These are phyloP conservation scores for Delia radicum DNA, from an alignment of 1,140 invertebrate genomes.

Conservation along the genomic window DNA sequence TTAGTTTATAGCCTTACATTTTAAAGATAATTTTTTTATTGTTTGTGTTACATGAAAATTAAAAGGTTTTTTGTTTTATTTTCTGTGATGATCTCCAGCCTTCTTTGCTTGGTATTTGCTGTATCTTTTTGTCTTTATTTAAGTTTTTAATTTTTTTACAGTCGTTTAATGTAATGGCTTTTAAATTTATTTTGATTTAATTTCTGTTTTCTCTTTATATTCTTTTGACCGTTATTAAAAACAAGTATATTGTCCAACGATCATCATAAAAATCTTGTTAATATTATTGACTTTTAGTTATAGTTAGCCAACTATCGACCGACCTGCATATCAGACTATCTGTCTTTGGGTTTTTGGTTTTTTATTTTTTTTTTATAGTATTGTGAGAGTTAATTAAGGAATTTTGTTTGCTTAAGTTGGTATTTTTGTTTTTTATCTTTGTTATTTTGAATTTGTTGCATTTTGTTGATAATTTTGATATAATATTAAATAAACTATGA, in stretches of 20 bases:
- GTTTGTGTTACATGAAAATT: neutral
- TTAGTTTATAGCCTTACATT: neutral
- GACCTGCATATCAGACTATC: neutral
- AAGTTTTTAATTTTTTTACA: neutral
- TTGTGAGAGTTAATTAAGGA: neutral
- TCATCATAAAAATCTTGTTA: conserved; percentile 18
- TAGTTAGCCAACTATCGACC: neutral
- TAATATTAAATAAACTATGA: no score
- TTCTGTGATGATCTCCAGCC: neutral
- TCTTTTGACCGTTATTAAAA: neutral
- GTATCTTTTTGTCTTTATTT: neutral
- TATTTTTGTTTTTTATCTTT: no score
- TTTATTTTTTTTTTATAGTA: neutral
- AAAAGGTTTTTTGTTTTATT: conserved; percentile 21
- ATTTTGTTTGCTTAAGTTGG: no score
- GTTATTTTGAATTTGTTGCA: no score
- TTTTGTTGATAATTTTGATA: no score
- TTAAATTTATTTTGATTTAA: conserved; percentile 19
- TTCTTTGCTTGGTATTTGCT: neutral
- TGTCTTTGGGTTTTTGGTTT: neutral
- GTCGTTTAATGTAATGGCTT: conserved; percentile 12
- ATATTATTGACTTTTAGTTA: neutral
- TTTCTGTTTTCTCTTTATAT: neutral
- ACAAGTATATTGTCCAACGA: conserved; percentile 10
- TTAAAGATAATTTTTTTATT: neutral